Conservation (phyloP, 2,113 vertebrate species). For the Zosterops hypoxanthus region DNA sequence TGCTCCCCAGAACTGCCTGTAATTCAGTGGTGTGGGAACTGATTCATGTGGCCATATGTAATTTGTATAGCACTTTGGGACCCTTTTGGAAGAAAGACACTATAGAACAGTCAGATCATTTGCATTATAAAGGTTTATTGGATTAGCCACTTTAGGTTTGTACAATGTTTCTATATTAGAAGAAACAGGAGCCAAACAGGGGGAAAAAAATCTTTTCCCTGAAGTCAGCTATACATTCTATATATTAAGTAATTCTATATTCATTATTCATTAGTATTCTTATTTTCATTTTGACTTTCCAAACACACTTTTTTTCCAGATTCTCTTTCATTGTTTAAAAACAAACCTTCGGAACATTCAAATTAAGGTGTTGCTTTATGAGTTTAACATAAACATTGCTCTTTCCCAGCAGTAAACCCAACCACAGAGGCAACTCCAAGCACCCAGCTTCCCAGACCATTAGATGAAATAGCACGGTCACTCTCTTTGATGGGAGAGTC, state of each 20-base stretch:
- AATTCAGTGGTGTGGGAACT: conserved; percentile 37
- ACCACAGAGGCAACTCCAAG: neutral
- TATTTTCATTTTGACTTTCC: conserved; percentile 14
- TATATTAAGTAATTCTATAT: neutral
- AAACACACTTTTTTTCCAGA: neutral
- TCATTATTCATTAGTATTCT: neutral
- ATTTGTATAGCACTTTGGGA: conserved; percentile 46
- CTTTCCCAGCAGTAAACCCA: neutral
- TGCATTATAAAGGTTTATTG: conserved; percentile 53
- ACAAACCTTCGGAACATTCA: neutral
- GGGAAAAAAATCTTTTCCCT: neutral
- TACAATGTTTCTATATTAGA: conserved; percentile 35
- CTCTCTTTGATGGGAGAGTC: neutral
- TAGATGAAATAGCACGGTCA: neutral
- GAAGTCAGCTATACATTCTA: neutral
- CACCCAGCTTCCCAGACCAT: neutral
- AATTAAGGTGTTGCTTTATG: neutral
- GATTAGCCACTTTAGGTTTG: conserved; percentile 23
- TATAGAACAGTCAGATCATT: conserved; percentile 44
- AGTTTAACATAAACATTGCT: neutral
- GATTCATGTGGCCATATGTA: conserved; percentile 26
- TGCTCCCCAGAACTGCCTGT: neutral
- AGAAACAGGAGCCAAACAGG: conserved; percentile 21
- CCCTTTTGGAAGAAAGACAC: conserved; percentile 28
- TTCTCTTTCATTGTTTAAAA: conserved; percentile 2